These are phyloP conservation scores for Notodonta dromedarius DNA, from an alignment of 2,888 invertebrate species.

Conservation along the genomic window DNA sequence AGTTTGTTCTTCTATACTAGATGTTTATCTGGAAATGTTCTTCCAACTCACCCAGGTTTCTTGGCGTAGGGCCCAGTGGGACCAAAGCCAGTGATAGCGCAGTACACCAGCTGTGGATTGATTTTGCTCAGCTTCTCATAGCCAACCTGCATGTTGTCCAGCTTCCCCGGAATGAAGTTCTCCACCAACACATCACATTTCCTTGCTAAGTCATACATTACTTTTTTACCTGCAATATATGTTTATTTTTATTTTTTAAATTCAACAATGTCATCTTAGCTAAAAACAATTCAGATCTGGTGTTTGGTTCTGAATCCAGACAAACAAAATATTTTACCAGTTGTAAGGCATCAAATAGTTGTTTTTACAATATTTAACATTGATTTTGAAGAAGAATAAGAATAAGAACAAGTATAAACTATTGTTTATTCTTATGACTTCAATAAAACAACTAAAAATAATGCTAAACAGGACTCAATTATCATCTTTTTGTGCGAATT, in stretches of 20 bases:
- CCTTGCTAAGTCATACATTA: slow-evolving; percentile 88
- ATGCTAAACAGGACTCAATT: neutral
- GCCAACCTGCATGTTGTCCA: slow-evolving; percentile 90
- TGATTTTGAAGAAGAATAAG: no score
- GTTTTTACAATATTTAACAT: no score
- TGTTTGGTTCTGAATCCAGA: no score
- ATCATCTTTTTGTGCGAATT: neutral
- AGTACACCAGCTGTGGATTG: slow-evolving; percentile 94
- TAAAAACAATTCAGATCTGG: no score
- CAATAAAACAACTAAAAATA: no score
- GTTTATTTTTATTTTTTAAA: no score
- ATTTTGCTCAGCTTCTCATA: slow-evolving; percentile 88
- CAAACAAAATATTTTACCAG: no score
- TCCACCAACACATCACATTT: slow-evolving; percentile 95
- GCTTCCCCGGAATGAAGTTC: slow-evolving; percentile 96
- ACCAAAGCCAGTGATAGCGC: slow-evolving; percentile 97
- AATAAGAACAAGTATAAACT: no score
- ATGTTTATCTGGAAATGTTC: neutral
- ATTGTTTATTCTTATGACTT: neutral
- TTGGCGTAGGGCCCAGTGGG: slow-evolving; percentile 92
- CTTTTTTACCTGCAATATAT: slow-evolving; percentile 61
- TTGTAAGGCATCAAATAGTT: no score
- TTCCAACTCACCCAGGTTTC: slow-evolving; percentile 87
- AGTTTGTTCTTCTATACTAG: no score
- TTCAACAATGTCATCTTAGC: no score